Evolutionary conservation across 1,140 invertebrate genomes (phyloP).

Genomic region (Melitaea cinxia): DNA sequence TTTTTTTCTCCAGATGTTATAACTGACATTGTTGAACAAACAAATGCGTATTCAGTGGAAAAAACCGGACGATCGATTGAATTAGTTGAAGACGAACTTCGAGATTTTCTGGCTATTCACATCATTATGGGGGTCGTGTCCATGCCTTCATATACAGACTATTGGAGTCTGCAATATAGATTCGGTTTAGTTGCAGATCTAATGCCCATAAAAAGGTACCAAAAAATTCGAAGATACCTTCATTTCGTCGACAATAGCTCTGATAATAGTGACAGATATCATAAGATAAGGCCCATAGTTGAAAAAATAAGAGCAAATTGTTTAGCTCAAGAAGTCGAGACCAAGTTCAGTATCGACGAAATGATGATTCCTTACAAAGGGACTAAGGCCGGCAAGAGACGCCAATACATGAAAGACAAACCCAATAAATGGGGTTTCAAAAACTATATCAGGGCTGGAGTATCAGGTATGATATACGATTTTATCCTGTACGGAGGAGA

Average conservation of each 20-base stretch:
- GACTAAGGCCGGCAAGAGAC: conserved; percentile 48
- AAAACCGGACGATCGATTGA: conserved; percentile 25
- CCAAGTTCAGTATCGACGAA: conserved; percentile 40
- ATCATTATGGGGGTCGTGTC: conserved; percentile 35
- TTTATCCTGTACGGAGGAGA: conserved; percentile 59
- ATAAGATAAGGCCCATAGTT: conserved; percentile 34
- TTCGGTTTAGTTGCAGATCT: conserved; percentile 35
- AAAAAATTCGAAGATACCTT: conserved; percentile 32
- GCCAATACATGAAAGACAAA: conserved; percentile 50
- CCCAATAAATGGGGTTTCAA: conserved; percentile 49
- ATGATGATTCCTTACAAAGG: conserved; percentile 50
- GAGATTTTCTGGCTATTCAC: conserved; percentile 36
- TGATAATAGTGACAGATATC: conserved; percentile 29
- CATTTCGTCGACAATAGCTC: conserved; percentile 24
- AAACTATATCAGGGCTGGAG: conserved; percentile 44
- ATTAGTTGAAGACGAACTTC: conserved; percentile 21
- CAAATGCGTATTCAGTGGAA: conserved; percentile 23
- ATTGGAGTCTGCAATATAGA: conserved; percentile 37
- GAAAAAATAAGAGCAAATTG: conserved; percentile 40
- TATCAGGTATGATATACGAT: conserved; percentile 56
- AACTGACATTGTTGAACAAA: conserved; percentile 34
- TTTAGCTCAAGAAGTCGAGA: conserved; percentile 35
- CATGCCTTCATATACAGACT: conserved; percentile 35
- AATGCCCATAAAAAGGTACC: conserved; percentile 37
- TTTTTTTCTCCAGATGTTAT: conserved; percentile 40